phyloP scores from a whole-genome alignment of 2,797 vertebrate species.

The Mormyrus proboscirostris region DNA sequence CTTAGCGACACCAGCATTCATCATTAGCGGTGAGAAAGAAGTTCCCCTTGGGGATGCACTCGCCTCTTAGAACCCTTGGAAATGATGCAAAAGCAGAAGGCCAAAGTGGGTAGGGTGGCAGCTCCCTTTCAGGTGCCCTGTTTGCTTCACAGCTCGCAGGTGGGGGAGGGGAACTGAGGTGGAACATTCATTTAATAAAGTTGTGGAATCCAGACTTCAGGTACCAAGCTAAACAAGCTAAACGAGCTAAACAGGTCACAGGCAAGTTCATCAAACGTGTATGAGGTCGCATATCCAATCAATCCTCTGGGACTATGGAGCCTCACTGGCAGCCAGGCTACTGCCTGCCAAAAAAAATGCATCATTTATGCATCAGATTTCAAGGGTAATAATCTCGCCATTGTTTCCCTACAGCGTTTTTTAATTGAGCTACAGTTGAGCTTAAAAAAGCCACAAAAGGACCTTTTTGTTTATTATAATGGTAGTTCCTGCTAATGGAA shows the following conservation, averaged over 20 bases:
- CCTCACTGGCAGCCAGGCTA: background rate
- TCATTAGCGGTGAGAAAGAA: background rate
- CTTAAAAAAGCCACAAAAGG: background rate
- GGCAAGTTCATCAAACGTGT: background rate
- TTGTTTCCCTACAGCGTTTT: background rate
- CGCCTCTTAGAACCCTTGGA: background rate
- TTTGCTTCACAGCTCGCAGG: background rate
- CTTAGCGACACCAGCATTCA: background rate
- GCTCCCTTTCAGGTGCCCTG: background rate
- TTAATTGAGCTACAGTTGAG: background rate
- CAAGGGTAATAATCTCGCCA: background rate
- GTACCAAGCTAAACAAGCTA: background rate
- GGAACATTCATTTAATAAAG: background rate
- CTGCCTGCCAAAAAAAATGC: background rate
- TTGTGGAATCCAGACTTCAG: background rate
- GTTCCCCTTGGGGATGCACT: background rate
- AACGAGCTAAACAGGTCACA: background rate
- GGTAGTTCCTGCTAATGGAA: background rate
- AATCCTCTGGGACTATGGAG: background rate
- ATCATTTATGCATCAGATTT: background rate
- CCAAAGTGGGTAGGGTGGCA: background rate
- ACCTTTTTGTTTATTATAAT: slow-evolving; percentile 1
- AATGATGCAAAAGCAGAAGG: background rate
- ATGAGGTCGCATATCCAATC: background rate
- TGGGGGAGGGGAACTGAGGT: background rate